Evolutionary conservation across 2,113 vertebrate species (phyloP), one percentile per base, ranked within the genome.

Genomic region (Crotalus tigris): DNA sequence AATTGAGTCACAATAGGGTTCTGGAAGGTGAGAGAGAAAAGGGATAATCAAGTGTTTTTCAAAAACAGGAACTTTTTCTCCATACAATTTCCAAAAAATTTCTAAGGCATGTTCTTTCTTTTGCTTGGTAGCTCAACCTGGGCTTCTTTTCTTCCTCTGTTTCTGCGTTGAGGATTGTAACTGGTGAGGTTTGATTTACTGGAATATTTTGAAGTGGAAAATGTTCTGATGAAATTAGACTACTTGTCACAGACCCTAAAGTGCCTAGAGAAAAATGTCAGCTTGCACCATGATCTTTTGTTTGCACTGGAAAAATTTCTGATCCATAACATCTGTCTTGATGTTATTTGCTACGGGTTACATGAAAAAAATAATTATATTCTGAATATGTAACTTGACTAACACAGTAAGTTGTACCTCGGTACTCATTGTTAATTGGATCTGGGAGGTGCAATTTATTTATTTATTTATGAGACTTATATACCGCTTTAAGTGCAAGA

Each of bases 1-100:
- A 99, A 99, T 98, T 99, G 98, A 59, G 99, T 99, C 94, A 99
- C 97, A 64, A 99, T 92, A 0, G 99, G 99, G 95, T 98, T 99
- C 99, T 99, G 97, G 39, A 57, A 89, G 1, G 3, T 89, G 90
- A 93, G 91, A 94, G 58, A 1, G 96, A 93, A 90, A 94, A 53
- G n/a, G 81, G 54, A 89, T 0, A 0, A 55, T 17, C 1, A 21
- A 81, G 75, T 21, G 19, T 44, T 81, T 81, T 39, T 44, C 17
- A 19, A 81, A 81, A 81, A 21, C 19, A 44, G 75, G 17, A 39
- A n/a, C 33, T 58, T 58, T 53, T 57, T 61, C 75, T 90, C 11
- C 26, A 51, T 26, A 51, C 2, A 46, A 26, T 3, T 13, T 51
- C 44, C 44, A 10, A 54, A 26, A 7, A 29, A 46, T 10, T 54